phyloP scores from a whole-genome alignment of 2,797 vertebrate species.

The Molothrus ater region DNA sequence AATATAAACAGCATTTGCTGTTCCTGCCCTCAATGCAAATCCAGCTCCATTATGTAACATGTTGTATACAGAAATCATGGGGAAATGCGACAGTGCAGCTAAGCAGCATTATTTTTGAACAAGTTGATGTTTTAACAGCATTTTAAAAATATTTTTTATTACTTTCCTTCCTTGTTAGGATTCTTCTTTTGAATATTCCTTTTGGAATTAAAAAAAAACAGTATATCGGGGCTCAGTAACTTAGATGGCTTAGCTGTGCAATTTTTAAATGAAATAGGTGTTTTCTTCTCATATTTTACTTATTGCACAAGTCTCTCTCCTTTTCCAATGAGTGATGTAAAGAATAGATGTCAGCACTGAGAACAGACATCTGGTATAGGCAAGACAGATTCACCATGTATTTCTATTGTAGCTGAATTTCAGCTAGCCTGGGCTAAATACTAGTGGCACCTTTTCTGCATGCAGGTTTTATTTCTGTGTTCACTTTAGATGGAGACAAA shows the following conservation, averaged over 20 bases:
- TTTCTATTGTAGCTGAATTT: not conserved
- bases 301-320: not conserved
- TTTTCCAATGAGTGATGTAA: not conserved
- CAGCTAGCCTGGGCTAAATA: not conserved
- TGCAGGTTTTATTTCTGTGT: conserved; percentile 43
- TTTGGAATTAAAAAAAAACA: not conserved
- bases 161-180: not conserved
- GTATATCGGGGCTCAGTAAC: not conserved
- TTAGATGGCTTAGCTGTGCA: not conserved
- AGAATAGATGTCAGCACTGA: not conserved
- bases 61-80: not conserved
- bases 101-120: not conserved
- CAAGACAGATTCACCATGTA: not conserved
- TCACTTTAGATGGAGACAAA: conserved; percentile 48
- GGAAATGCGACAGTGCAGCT: not conserved
- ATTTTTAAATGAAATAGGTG: not conserved
- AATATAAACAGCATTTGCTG: not conserved
- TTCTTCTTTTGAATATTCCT: not conserved
- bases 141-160: not conserved
- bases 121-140: not conserved
- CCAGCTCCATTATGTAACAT: not conserved
- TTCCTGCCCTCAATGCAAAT: conserved; percentile 41
- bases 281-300: not conserved
- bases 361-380: not conserved
- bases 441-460: not conserved